These are phyloP conservation scores for Ellobius talpinus DNA, from an alignment of 2,113 vertebrate genomes.

Conservation along the genomic window DNA sequence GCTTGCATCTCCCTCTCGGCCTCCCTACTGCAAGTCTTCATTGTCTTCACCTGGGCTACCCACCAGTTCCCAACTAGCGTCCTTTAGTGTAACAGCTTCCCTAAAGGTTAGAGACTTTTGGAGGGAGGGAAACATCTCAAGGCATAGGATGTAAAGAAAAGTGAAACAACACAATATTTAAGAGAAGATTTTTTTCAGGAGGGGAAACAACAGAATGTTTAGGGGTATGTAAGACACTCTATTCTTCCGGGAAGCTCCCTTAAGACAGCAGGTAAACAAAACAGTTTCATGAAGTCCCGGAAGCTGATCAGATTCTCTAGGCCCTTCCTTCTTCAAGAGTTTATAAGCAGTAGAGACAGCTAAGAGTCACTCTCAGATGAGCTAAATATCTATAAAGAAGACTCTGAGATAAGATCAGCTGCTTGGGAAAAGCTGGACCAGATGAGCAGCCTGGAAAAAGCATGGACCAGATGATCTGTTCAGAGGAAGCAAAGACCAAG, in stretches of 20 bases:
- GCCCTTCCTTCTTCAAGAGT: background rate
- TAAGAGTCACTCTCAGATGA: background rate
- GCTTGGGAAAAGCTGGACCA: background rate
- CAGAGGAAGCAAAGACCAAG: background rate
- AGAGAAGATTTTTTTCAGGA: background rate
- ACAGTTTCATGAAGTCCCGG: background rate
- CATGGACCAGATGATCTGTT: background rate
- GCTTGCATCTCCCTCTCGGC: background rate
- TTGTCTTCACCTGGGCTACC: background rate
- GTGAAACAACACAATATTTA: background rate
- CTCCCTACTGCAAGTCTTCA: accelerated
- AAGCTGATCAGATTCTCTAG: background rate
- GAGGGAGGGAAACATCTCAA: background rate
- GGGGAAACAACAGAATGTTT: background rate
- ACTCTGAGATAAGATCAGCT: background rate
- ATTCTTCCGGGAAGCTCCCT: background rate
- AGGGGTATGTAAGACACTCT: background rate
- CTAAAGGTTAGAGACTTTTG: background rate
- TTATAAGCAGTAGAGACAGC: background rate
- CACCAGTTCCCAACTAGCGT: background rate
- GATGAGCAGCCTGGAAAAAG: background rate
- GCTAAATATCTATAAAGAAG: background rate
- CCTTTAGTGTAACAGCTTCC: background rate
- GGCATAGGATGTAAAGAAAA: background rate
- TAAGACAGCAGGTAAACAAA: background rate